Percentiles rank a stretch among this genome's conserved stretches.
phyloP scores from a whole-genome alignment of 2,797 vertebrate species.

The Lateolabrax maculatus region DNA sequence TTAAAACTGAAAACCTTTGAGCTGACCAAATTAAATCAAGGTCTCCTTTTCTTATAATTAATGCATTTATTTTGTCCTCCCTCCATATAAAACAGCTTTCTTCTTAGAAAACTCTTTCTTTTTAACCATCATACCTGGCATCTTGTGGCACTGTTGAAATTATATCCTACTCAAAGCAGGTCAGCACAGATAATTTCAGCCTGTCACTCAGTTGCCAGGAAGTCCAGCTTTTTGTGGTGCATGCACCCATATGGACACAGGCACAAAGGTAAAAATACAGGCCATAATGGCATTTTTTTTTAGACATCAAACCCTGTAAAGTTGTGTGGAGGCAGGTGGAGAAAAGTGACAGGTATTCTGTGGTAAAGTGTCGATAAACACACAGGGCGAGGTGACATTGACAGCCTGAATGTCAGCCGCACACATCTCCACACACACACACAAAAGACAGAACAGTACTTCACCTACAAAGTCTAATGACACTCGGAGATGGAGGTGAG shows the following conservation, averaged over 20 bases:
- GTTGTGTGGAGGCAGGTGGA: not conserved
- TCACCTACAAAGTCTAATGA: constrained; percentile 18
- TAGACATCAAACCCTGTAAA: not conserved
- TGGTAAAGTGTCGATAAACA: constrained; percentile 42
- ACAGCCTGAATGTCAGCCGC: constrained; percentile 28
- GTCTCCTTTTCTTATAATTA: not conserved
- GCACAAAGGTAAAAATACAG: not conserved
- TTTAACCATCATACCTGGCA: not conserved
- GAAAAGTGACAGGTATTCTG: constrained; percentile 30
- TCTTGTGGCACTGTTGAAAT: not conserved
- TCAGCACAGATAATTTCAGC: not conserved
- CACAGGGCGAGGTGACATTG: constrained; percentile 50
- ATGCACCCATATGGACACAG: not conserved
- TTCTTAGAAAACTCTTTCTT: not conserved
- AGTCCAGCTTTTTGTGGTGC: not conserved
- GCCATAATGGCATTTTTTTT: not conserved
- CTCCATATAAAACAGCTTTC: not conserved
- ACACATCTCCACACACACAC: not conserved
- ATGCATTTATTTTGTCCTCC: not conserved
- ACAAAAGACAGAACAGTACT: not conserved
- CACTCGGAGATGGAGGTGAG: not conserved
- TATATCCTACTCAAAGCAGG: constrained; percentile 17
- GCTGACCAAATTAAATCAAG: not conserved
- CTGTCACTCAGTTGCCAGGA: constrained; percentile 3
- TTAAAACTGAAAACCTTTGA: constrained; percentile 15